A percentile compares a stretch with the other conserved stretches of the same genome.
These are phyloP conservation scores for Rhamphomyia laevipes DNA, from an alignment of 2,888 invertebrate species.

Conservation along the genomic window DNA sequence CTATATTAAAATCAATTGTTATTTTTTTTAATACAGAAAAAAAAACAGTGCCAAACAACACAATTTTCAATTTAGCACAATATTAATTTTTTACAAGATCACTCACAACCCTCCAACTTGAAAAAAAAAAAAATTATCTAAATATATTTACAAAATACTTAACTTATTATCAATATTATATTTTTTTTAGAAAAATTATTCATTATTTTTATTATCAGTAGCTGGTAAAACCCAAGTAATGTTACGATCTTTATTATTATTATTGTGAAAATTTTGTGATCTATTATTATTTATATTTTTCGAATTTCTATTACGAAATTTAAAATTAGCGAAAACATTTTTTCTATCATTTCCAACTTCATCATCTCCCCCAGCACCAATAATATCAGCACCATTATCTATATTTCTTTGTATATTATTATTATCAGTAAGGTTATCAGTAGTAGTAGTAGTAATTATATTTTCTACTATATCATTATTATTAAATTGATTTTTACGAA, in stretches of 20 bases:
- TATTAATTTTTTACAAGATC: too few relatives aligned
- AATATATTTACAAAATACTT: too few relatives aligned
- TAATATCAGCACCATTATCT: conserved; percentile 16
- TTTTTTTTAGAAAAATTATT: background rate
- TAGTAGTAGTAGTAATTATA: conserved; percentile 5
- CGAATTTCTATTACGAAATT: conserved; percentile 27
- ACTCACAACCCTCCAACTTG: too few relatives aligned
- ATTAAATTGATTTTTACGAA: conserved; percentile 16
- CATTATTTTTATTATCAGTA: background rate
- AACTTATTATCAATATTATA: background rate
- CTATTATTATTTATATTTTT: conserved; percentile 12
- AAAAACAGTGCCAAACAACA: too few relatives aligned
- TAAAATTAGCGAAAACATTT: conserved; percentile 31
- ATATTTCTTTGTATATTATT: conserved; percentile 24
- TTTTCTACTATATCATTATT: conserved; percentile 12
- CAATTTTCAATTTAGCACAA: too few relatives aligned
- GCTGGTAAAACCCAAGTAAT: background rate
- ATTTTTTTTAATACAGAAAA: too few relatives aligned
- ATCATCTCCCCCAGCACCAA: background rate
- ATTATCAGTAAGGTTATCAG: background rate
- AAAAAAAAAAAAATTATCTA: too few relatives aligned
- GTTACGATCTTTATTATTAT: background rate
- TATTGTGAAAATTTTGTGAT: background rate
- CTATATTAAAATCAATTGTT: too few relatives aligned
- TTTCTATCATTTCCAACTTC: conserved; percentile 15